Conservation (phyloP, 2,113 vertebrate species). For the Charadrius vociferus region DNA sequence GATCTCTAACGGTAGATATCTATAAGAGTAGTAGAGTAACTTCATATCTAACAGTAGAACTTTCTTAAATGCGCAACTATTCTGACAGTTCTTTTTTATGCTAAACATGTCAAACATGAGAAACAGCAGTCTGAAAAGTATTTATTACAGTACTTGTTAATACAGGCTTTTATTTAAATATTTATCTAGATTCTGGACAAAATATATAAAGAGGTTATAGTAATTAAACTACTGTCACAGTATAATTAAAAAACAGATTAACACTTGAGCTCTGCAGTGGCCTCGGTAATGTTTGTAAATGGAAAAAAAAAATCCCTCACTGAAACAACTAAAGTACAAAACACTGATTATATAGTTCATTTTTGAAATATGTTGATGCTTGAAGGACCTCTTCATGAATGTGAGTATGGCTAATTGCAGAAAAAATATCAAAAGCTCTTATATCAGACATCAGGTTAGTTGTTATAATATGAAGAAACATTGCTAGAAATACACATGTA, state of each 20-base stretch:
- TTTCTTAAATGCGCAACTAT: not conserved
- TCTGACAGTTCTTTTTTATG: not conserved
- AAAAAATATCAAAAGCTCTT: not conserved
- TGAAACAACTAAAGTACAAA: not conserved
- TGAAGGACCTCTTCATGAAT: not conserved
- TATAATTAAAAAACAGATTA: conserved; percentile 14
- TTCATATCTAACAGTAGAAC: not conserved
- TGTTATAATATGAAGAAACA: not conserved
- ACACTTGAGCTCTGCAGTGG: not conserved
- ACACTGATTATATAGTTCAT: not conserved
- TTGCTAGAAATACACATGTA: not conserved
- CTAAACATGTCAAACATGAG: not conserved
- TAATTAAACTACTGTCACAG: conserved; percentile 16
- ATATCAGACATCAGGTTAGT: not conserved
- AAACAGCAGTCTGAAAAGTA: not conserved
- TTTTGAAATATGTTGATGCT: not conserved
- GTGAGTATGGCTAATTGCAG: not conserved
- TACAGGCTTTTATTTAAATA: conserved; percentile 3
- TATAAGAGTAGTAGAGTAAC: not conserved
- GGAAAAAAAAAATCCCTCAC: not conserved
- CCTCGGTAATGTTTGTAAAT: not conserved
- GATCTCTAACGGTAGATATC: not conserved
- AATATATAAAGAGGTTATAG: not conserved
- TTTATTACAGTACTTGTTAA: not conserved
- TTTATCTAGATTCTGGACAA: not conserved